phyloP scores from a whole-genome alignment of 92 coral and sea anemone genomes.

The Pocillopora grandis region DNA sequence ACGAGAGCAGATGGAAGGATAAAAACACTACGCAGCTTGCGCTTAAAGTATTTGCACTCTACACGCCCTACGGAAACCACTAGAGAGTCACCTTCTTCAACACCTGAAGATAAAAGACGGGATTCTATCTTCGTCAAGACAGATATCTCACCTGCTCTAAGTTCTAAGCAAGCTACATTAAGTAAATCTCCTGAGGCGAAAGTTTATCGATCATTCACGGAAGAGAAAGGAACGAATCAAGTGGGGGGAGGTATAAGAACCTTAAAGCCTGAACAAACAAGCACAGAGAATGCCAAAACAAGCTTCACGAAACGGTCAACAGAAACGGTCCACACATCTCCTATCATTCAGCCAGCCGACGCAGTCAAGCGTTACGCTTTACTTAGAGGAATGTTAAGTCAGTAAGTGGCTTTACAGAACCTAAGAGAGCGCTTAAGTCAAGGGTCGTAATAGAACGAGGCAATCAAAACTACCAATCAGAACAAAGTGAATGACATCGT shows the following conservation, averaged over 20 bases:
- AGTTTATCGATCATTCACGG: constrained; percentile 11
- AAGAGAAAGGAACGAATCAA: neutral
- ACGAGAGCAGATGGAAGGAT: neutral
- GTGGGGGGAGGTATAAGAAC: neutral
- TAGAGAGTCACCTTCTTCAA: neutral
- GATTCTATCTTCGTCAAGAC: no score
- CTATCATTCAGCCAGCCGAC: neutral
- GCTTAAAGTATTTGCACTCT: constrained; percentile 4
- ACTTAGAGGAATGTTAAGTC: constrained; percentile 38
- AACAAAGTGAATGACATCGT: no score
- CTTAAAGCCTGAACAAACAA: neutral
- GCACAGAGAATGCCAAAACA: neutral
- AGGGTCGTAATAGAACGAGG: no score
- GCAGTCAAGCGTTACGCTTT: constrained; percentile 40
- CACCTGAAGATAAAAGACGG: neutral
- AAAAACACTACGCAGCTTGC: neutral
- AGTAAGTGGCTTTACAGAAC: constrained; percentile 19
- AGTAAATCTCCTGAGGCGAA: constrained; percentile 1
- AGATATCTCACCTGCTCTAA: neutral
- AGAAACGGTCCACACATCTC: neutral
- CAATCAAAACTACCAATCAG: no score
- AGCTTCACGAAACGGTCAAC: neutral
- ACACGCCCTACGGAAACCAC: constrained; percentile 1
- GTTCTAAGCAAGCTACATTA: neutral
- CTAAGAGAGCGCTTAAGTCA: no score